Base-by-base conservation (phyloP, 2,797 vertebrate species). In the Aphelocoma californica region DNA sequence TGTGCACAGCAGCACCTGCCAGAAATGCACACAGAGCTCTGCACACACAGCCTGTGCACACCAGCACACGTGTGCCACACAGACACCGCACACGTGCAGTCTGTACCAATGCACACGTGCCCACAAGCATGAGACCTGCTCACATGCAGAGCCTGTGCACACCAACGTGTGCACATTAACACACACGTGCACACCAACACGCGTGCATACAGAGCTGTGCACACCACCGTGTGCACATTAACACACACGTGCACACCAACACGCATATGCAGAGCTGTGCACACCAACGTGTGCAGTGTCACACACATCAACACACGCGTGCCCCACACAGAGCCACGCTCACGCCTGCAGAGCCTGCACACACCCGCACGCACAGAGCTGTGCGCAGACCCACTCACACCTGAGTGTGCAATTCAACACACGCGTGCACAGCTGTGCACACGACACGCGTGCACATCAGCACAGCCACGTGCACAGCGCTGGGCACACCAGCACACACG, bases 401-500 rank as follows among this genome's bases (percentile, higher is more conserved):
- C 13, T 1, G 64, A 28, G 48, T 1, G 18, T 8, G 34, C 56
- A 60, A 29, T 45, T 44, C 19, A 19, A 48, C 38, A 20, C 19
- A 16, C 9, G 2, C 21, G 36, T 6, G 7, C 60, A 21, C 18
- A 3, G 42, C 42, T 44, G 42, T 44, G 42, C 42, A 44, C 42
- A 44, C 18, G 19, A 29, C 28, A 16, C 14, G 2, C 15, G 36
- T 6, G 7, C 60, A 19, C 18, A 3, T 4, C 40, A 12, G 48
- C 32, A 47, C 34, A 7, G 15, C 9, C 4, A 2, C 0, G 4
- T 29, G 34, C 50, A 26, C 64, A 8, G 44, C 0, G 29, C 45
- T 7, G 2, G 5, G 36, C n/a, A 23, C 34, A 15, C 40, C 57
- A 15, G 18, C 29, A 56, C 48, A 25, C 6, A 0, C 0, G 2